Base-by-base conservation (phyloP, 2,888 invertebrate genomes). In the Lepidonotus clava region DNA sequence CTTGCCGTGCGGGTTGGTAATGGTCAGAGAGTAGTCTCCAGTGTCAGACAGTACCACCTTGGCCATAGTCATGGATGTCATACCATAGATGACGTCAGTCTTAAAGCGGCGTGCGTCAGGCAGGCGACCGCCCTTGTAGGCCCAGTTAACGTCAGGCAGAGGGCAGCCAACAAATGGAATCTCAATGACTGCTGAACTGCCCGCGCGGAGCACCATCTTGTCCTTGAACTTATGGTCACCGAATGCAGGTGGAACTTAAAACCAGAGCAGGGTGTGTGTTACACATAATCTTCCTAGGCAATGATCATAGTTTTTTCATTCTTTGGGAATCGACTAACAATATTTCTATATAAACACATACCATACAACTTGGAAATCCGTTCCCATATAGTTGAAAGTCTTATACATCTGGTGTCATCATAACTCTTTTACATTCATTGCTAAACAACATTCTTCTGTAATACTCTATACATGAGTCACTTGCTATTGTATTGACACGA, bases 1-100 rank as follows among this genome's bases (percentile, higher is more conserved):
- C 77, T 92, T 96, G 61, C 99, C 99, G 93, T 98, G 98, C 89
- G 98, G 96, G 93, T 98, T 99, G 94, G 98, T 98, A 77, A 94
- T 87, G 24, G 90, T 90, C 36, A 90, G 76, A 0, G 83, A 53
- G 86, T 90, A 90, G 18, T 88, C 89, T 11, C 89, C 90, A 14
- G 91, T 90, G 86, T 92, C 92, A 21, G 91, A 92, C 80, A 90
- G 91, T 61, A 91, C 91, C 51, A 92, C 91, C 85, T 90, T 90
- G 76, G 84, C 85, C 87, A 90, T 86, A 21, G 87, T 87, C 84
- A 90, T 84, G 21, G 87, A 86, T 14, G 89, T 88, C 90, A 88
- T 89, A 40, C 80, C 83, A 14, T 24, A 18, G 77, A 88, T 89
- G 41, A 89, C 88, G 36, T 90, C 89, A 21, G 87, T 87, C 66